These are phyloP conservation scores for Callorhinus ursinus DNA, from an alignment of 2,113 vertebrate genomes.

Conservation along the genomic window DNA sequence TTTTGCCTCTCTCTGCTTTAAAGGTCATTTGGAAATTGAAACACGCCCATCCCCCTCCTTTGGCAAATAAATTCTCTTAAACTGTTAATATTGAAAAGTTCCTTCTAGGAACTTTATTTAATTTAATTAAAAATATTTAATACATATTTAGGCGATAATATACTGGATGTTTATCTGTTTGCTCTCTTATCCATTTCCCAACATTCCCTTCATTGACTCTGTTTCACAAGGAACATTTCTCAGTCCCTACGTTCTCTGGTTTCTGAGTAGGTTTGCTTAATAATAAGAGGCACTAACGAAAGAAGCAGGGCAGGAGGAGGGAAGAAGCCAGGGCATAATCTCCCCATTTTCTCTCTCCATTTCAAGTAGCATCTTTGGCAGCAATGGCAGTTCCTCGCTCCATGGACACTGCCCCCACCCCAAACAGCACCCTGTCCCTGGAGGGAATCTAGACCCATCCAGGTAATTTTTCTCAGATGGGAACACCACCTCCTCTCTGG, in stretches of 20 bases:
- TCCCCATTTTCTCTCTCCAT: neutral
- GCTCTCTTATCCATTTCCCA: neutral
- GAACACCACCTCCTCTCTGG: neutral
- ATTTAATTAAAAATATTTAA: neutral
- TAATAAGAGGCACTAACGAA: neutral
- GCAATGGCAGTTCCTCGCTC: neutral
- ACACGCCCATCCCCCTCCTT: neutral
- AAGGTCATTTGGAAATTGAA: constrained; percentile 37
- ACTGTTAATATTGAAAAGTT: neutral
- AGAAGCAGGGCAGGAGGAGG: neutral
- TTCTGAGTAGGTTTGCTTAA: neutral
- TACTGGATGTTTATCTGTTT: neutral
- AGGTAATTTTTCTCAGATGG: neutral
- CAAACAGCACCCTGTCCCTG: neutral
- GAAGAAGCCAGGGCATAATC: neutral
- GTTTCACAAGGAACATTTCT: neutral
- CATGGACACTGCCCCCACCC: neutral
- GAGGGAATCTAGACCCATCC: neutral
- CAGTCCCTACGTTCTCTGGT: neutral
- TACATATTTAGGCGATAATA: neutral
- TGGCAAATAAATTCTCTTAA: neutral
- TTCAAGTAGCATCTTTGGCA: neutral
- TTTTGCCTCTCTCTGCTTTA: constrained; percentile 21
- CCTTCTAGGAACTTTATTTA: neutral
- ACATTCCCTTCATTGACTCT: neutral